A percentile compares a stretch with the other conserved stretches of the same genome.
phyloP scores from a whole-genome alignment of 2,797 vertebrate species.

The Thamnophis elegans region DNA sequence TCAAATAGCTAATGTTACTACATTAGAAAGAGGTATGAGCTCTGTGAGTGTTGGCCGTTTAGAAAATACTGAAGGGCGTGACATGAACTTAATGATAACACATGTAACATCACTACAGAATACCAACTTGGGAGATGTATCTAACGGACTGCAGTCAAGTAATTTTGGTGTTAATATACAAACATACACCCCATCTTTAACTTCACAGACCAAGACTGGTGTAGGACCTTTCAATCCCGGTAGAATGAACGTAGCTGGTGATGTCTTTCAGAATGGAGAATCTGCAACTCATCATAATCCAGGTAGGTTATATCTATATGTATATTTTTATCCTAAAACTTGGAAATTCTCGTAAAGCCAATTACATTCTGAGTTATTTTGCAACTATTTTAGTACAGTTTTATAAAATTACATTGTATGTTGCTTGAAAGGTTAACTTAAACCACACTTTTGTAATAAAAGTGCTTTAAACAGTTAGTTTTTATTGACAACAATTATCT shows the following conservation, averaged over 20 bases:
- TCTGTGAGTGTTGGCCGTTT: conserved; percentile 71
- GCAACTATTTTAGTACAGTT: background rate
- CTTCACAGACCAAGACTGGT: conserved; percentile 80
- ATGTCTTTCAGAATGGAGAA: conserved; percentile 94
- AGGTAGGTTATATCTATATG: conserved; percentile 74
- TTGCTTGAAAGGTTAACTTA: background rate
- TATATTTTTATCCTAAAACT: background rate
- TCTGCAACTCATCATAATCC: conserved; percentile 86
- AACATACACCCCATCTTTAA: conserved; percentile 82
- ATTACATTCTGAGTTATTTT: background rate
- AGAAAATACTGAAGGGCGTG: conserved; percentile 75
- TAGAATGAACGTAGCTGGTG: conserved; percentile 83
- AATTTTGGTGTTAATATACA: conserved; percentile 80
- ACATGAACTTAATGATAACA: conserved; percentile 97
- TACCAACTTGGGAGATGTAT: conserved; percentile 75
- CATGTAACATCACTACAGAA: conserved; percentile 95
- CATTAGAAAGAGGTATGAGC: conserved; percentile 80
- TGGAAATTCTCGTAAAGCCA: background rate
- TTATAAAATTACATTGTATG: background rate
- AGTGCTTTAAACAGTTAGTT: background rate
- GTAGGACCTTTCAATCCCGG: conserved; percentile 94
- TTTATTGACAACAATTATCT: background rate
- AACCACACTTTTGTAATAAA: background rate
- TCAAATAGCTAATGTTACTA: conserved; percentile 95
- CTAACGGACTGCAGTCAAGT: conserved; percentile 92